phyloP scores from a whole-genome alignment of 2,888 invertebrate species.

The Xylota segnis region DNA sequence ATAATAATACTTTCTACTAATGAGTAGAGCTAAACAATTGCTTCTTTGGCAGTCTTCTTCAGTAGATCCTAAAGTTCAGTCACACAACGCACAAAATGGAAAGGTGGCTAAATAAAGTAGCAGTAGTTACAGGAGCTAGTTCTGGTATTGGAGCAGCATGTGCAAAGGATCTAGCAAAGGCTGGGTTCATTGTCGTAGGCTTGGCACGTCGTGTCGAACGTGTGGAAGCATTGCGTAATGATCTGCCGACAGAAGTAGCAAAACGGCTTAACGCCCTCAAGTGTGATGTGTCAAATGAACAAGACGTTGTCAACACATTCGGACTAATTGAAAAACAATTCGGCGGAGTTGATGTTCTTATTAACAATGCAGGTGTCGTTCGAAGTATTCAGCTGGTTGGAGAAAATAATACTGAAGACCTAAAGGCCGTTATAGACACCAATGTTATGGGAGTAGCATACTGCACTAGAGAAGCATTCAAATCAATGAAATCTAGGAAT shows the following conservation, averaged over 20 bases:
- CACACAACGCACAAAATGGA: constrained; percentile 85
- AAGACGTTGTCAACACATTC: constrained; percentile 86
- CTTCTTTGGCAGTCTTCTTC: background rate
- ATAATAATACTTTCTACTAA: too few species aligned
- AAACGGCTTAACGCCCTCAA: constrained; percentile 83
- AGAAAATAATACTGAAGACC: constrained; percentile 80
- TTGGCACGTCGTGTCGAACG: constrained; percentile 85
- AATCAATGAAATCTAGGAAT: constrained; percentile 85
- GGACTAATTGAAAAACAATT: constrained; percentile 85
- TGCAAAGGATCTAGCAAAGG: constrained; percentile 75
- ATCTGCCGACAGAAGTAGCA: constrained; percentile 79
- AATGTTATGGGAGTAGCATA: constrained; percentile 85
- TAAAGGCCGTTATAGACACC: constrained; percentile 84
- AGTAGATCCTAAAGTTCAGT: background rate
- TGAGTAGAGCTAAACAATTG: too few species aligned
- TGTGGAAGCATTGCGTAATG: constrained; percentile 80
- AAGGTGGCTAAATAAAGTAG: constrained; percentile 87
- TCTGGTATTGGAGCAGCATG: constrained; percentile 85
- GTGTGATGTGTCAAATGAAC: constrained; percentile 86
- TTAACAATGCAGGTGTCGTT: constrained; percentile 86
- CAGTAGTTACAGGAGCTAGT: constrained; percentile 88
- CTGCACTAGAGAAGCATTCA: constrained; percentile 85
- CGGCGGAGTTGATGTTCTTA: constrained; percentile 86
- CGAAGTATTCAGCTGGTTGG: constrained; percentile 80
- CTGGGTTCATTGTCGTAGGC: constrained; percentile 86